Percentiles rank a stretch among this genome's conserved stretches.
phyloP scores from a whole-genome alignment of 2,797 vertebrate genomes.

The Sparus aurata region DNA sequence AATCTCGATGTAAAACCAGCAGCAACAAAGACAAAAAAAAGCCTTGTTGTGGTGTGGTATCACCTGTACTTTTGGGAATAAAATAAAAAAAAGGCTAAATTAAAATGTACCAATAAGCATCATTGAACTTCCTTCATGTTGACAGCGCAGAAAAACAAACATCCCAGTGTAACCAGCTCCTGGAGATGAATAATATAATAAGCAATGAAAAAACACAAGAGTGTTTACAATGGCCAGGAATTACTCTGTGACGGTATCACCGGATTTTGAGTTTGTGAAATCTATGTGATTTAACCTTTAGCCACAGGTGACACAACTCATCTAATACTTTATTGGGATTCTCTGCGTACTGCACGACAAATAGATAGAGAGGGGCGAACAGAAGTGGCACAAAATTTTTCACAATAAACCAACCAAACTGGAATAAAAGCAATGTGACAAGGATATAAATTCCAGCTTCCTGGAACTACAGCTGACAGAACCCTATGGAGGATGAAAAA shows the following conservation, averaged over 20 bases:
- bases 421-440: slow-evolving; percentile 19
- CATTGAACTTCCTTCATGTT: not conserved
- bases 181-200: not conserved
- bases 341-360: not conserved
- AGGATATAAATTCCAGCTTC: slow-evolving; percentile 19
- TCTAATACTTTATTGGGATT: not conserved
- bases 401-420: slow-evolving; percentile 24
- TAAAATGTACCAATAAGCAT: not conserved
- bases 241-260: not conserved
- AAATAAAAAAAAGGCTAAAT: not conserved
- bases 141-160: not conserved
- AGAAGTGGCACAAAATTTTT: slow-evolving; percentile 15
- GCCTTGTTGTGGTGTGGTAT: too few relatives aligned
- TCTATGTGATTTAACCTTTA: not conserved
- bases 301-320: not conserved
- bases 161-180: too few relatives aligned
- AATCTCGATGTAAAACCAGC: not conserved
- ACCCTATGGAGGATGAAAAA: not conserved
- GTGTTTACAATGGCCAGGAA: not conserved
- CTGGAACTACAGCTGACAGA: slow-evolving; percentile 20
- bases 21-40: not conserved
- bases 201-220: not conserved
- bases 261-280: not conserved
- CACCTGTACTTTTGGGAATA: too few relatives aligned
- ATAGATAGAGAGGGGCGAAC: slow-evolving; percentile 9